Evolutionary conservation across 2,888 invertebrate genomes (phyloP), one percentile per base, ranked within the genome.

Genomic region (Beris morrisii): DNA sequence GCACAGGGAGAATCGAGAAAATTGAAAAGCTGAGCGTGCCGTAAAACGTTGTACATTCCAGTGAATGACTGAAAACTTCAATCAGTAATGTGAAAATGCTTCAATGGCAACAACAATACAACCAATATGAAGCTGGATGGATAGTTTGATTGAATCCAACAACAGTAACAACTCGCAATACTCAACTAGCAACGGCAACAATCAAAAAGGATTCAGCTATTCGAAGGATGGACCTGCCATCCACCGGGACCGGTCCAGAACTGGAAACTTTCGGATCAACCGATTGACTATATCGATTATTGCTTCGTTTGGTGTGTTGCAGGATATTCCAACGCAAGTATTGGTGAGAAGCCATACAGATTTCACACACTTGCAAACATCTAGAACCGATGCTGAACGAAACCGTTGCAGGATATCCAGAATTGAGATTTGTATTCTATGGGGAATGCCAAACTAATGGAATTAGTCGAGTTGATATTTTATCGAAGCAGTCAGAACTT

Each of bases 391-490:
- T 9, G 38, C 5, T 3, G 38, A 1, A 38, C 38, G 38, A 38
- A 38, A 38, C 7, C 38, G 48, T 45, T 57, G 64, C 59, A 48
- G 38, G 68, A 65, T 65, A 63, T 46, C 63, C 68, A 56, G 64
- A 69, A 66, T 64, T 59, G 64, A 65, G 64, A 69, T 69, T 69
- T 69, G 66, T 69, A 69, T 69, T 65, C 69, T 46, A 61, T 44
- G 56, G 69, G 57, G 69, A 66, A 59, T 38, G 38, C 58, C 64
- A 59, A 64, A 64, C 65, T 69, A 69, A 69, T 69, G 65, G 69
- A 69, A 69, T 69, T 69, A 69, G 69, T 56, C 59, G 64, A 67
- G 64, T 68, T 68, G 68, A 68, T 68, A 67, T 67, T 66, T 64
- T 67, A 67, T 69, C 67, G 66, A 52, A 61, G 59, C 64, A 64